phyloP scores from a whole-genome alignment of 2,888 invertebrate species.

The Phyllotreta cruciferae region DNA sequence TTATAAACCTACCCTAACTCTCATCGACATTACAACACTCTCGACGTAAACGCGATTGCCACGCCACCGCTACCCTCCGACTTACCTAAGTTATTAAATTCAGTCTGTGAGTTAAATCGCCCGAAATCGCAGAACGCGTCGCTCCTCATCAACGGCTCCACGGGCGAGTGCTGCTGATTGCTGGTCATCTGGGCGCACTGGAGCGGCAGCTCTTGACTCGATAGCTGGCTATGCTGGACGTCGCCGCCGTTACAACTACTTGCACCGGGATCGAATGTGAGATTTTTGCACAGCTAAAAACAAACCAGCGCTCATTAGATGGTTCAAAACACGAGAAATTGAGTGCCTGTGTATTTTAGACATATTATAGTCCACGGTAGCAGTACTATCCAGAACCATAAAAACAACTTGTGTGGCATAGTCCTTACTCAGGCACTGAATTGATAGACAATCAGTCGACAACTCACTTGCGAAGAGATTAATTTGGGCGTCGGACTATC shows the following conservation, averaged over 20 bases:
- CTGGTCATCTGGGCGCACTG: slow-evolving; percentile 24
- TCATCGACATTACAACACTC: neutral
- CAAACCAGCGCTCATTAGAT: neutral
- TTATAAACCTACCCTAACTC: no score
- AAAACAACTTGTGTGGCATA: no score
- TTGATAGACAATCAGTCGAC: neutral
- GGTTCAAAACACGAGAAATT: no score
- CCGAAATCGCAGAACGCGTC: slow-evolving; percentile 70
- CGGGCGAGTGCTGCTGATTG: slow-evolving; percentile 32
- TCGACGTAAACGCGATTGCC: no score
- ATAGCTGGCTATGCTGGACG: slow-evolving; percentile 24
- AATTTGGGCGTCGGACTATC: slow-evolving; percentile 56
- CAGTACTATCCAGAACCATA: no score
- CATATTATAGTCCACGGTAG: no score
- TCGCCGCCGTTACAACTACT: slow-evolving; percentile 28
- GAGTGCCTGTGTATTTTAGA: no score
- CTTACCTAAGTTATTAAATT: slow-evolving; percentile 40
- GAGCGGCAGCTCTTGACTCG: slow-evolving; percentile 29
- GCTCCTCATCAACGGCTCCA: slow-evolving; percentile 55
- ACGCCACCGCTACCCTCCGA: neutral
- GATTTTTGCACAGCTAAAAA: slow-evolving; percentile 55
- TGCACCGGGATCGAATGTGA: slow-evolving; percentile 50
- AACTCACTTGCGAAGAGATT: slow-evolving; percentile 55
- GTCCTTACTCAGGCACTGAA: no score
- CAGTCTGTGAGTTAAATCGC: slow-evolving; percentile 52